Base-by-base conservation (phyloP, 2,113 vertebrate genomes). In the Vanacampus margaritifer region DNA sequence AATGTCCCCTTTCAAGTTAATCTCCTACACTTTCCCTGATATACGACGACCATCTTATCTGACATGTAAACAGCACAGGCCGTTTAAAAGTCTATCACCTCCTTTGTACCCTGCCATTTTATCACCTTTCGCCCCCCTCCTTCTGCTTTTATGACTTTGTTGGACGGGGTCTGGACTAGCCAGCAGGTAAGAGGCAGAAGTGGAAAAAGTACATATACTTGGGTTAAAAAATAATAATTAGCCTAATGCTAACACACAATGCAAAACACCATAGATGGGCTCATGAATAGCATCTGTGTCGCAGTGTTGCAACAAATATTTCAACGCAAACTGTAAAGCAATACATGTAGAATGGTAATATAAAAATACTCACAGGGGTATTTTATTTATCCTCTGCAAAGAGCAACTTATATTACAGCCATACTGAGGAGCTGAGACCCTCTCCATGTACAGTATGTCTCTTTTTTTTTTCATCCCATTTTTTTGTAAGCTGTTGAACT, bases 181-280 rank as follows among this genome's bases (percentile, higher is more conserved):
- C 75, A 72, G 79, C 87, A 88, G 87, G 88, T 90, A n/a, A 3
- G 48, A 23, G 53, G 26, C 24, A 56, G 14, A 28, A 6, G 13
- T 7, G 12, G 13, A 24, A 56, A 28, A 28, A 26, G 46, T 3
- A n/a, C 21, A 21, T 19, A 9, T 8, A 48, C 46, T 50, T 9
- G 21, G 21, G 43, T 8, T 19, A 46, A 9, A n/a, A 10, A 3
- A n/a, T 50, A n/a, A n/a, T n/a, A n/a, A 9, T 51, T 46, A 46
- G 43, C 43, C 17, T 17, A 6, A 46, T 46, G 16, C 43, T 46
- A 46, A 46, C 50, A 23, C 9, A 53, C 10, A 53, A 53, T 23
- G 50, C 9, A 21, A 53, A 23, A 53, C 11, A 53, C 23, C 23
- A 53, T 24, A 24, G 50, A 53, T 53, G 43, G 16, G 43, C 43